These are phyloP conservation scores for Oikopleura vanhoeffeni DNA, from an alignment of 23 tunicate genomes.

Conservation along the genomic window DNA sequence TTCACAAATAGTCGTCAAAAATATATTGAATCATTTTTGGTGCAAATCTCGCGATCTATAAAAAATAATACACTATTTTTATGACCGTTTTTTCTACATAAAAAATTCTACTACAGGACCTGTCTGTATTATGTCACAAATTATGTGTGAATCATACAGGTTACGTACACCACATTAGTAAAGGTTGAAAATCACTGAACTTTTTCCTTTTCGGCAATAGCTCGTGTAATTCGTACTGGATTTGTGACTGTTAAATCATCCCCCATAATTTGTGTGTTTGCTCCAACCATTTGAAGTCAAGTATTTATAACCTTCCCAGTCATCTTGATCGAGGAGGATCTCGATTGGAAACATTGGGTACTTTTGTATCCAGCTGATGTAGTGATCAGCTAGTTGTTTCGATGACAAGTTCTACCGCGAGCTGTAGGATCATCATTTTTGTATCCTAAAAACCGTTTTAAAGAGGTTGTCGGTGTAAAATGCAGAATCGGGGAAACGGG, in stretches of 20 bases:
- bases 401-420: slow-evolving; percentile 44
- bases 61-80: too few species aligned
- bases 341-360: slow-evolving; percentile 86
- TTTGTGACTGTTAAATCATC: slow-evolving; percentile 84
- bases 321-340: slow-evolving; percentile 90
- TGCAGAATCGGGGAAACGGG: too few species aligned
- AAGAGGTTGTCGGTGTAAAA: too few species aligned
- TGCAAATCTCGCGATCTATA: too few species aligned
- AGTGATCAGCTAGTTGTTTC: slow-evolving; percentile 58
- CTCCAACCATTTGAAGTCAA: slow-evolving; percentile 29
- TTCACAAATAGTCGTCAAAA: too few species aligned
- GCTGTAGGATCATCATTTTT: slow-evolving; percentile 39
- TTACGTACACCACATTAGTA: too few species aligned
- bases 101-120: too few species aligned
- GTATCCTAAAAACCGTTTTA: slow-evolving; percentile 32
- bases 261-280: slow-evolving; percentile 66
- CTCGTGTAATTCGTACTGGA: slow-evolving; percentile 52
- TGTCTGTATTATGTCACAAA: too few species aligned
- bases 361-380: slow-evolving; percentile 35
- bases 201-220: slow-evolving; percentile 34
- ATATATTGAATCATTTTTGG: too few species aligned
- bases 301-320: slow-evolving; percentile 48
- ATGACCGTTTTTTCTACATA: too few species aligned
- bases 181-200: too few species aligned
- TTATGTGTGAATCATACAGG: too few species aligned